Base-by-base conservation (phyloP, 2,797 vertebrate genomes). In the Clarias platycephalus region DNA sequence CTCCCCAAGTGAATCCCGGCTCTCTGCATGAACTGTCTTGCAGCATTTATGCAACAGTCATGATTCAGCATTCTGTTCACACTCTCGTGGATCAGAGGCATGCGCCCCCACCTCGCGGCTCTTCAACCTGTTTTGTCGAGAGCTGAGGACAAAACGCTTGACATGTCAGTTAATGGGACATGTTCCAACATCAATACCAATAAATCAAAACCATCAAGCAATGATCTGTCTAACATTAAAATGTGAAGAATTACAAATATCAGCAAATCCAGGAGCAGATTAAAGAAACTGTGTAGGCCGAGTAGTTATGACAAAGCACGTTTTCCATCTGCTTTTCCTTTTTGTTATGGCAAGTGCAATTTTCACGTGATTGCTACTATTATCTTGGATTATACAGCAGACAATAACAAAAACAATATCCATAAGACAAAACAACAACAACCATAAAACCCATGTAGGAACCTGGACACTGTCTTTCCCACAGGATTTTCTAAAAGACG, bases 51-150 rank as follows among this genome's bases (percentile, higher is more conserved):
- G 53, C 31, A 88, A 87, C 16, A 78, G 58, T 49, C 31, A 86
- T 91, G 91, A 92, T 82, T 93, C 91, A 93, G 31, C 81, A 83
- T 82, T 75, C 60, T 66, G n/a, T 82, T 84, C 88, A 91, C 90
- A 89, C 90, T 86, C 80, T 91, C 91, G 90, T 79, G 18, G 49
- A 85, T 85, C 77, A 82, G 85, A 77, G 31, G 15, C 76, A 91
- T 92, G 91, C 92, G 93, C 93, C 92, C 89, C 66, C 44, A 72
- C 18, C 3, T 34, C 81, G 83, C 84, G 80, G 20, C 88, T 90
- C 91, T 91, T 88, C 88, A 85, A 90, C 10, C 82, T 88, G 81
- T 83, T 88, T 63, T 80, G 87, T 82, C 40, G 49, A 60, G n/a
- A 9, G 7, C 2, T 79, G 91, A 91, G 91, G 89, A 24, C 18